Percentiles rank a stretch among this genome's conserved stretches.
Evolutionary conservation across 2,797 vertebrate genomes (phyloP).

Genomic region (Sebastes ruberrimus): DNA sequence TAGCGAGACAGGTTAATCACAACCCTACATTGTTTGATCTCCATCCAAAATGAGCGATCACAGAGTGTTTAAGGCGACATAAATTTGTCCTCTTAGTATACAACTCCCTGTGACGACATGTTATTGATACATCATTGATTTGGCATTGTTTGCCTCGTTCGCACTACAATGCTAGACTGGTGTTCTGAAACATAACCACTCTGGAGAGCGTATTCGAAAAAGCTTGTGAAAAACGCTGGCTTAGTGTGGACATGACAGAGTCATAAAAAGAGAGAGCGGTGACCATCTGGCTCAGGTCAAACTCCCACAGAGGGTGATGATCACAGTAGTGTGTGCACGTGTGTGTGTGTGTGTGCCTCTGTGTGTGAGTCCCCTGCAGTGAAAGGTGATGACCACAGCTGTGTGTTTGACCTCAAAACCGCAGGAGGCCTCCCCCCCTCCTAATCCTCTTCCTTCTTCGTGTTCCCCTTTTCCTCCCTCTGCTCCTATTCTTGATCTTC

Average conservation of each 20-base stretch:
- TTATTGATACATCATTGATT: slow-evolving; percentile 62
- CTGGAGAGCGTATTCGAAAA: slow-evolving; percentile 43
- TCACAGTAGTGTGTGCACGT: slow-evolving; percentile 41
- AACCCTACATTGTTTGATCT: not conserved
- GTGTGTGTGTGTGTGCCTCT: not conserved
- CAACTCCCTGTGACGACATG: slow-evolving; percentile 17
- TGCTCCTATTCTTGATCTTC: slow-evolving; percentile 4
- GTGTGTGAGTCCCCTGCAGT: slow-evolving; percentile 51
- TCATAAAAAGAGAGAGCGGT: slow-evolving; percentile 61
- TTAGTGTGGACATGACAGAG: slow-evolving; percentile 64
- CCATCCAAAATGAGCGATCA: not conserved
- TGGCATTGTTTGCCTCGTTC: slow-evolving; percentile 60
- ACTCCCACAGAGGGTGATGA: slow-evolving; percentile 69
- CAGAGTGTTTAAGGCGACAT: not conserved
- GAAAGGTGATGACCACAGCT: slow-evolving; percentile 78
- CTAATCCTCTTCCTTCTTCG: slow-evolving; percentile 53
- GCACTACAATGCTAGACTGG: slow-evolving; percentile 49
- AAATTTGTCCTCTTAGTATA: not conserved
- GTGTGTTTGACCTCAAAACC: slow-evolving; percentile 73
- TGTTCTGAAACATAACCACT: slow-evolving; percentile 43
- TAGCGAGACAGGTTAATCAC: not conserved
- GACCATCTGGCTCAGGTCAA: slow-evolving; percentile 78
- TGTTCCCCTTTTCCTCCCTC: slow-evolving; percentile 20
- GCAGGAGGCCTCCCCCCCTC: slow-evolving; percentile 54
- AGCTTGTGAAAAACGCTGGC: slow-evolving; percentile 56